Conservation (phyloP, 2,888 invertebrate species). For the Nemotelus nigrinus region DNA sequence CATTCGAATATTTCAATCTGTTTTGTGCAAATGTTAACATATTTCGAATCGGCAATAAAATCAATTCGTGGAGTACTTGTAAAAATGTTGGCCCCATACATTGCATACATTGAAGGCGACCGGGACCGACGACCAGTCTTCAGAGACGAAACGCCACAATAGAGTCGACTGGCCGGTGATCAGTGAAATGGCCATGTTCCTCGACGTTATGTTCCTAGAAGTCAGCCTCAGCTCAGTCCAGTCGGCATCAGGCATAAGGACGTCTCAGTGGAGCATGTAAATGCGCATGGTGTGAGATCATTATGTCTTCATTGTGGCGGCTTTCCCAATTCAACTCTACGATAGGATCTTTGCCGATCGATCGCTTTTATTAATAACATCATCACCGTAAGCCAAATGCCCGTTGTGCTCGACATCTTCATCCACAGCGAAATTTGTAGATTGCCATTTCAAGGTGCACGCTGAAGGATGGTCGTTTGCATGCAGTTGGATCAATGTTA, state of each 20-base stretch:
- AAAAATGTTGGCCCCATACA: slow-evolving; percentile 17
- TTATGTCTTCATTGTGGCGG: slow-evolving; percentile 50
- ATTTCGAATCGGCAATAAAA: slow-evolving; percentile 49
- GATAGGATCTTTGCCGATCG: slow-evolving; percentile 37
- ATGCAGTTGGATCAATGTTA: neutral
- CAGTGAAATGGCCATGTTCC: neutral
- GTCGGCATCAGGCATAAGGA: neutral
- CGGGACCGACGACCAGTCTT: neutral
- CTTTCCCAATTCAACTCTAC: slow-evolving; percentile 25
- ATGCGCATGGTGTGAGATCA: slow-evolving; percentile 46
- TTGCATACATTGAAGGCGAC: neutral
- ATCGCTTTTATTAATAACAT: slow-evolving; percentile 35
- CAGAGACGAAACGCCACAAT: neutral
- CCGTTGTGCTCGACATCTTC: slow-evolving; percentile 25
- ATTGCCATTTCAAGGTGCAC: too few species aligned
- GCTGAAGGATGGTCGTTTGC: neutral
- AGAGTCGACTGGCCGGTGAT: neutral
- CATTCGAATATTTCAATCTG: slow-evolving; percentile 50
- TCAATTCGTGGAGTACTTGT: slow-evolving; percentile 45
- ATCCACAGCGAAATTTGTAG: slow-evolving; percentile 39
- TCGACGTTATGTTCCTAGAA: neutral
- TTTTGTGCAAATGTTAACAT: slow-evolving; percentile 50
- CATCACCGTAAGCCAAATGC: slow-evolving; percentile 19
- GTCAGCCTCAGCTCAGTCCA: neutral
- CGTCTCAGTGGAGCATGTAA: neutral